Conservation (phyloP, 2,797 vertebrate species). For the Anomalospiza imberbis region DNA sequence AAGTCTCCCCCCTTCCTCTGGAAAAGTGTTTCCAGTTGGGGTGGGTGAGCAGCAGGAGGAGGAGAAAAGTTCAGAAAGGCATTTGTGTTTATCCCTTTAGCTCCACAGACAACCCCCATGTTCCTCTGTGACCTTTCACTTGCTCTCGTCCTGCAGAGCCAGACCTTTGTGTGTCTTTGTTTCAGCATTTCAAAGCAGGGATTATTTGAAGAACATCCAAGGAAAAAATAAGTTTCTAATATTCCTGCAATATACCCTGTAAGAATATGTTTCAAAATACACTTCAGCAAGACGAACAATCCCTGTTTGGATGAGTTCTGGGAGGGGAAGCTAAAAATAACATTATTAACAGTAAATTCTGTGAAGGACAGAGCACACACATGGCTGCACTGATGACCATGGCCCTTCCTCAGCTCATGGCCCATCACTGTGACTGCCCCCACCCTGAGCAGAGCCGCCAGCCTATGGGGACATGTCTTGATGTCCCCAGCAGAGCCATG, state of each 20-base stretch:
- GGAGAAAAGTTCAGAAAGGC: neutral
- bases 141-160: neutral
- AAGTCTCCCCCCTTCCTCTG: neutral
- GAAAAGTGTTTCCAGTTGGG: neutral
- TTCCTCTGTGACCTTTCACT: neutral
- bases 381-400: rapidly evolving
- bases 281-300: neutral
- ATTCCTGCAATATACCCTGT: neutral
- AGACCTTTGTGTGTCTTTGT: neutral
- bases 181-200: neutral
- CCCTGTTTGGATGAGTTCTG: neutral
- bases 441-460: neutral
- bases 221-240: neutral
- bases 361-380: neutral
- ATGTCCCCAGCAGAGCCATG: rapidly evolving
- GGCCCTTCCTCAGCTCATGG: rapidly evolving
- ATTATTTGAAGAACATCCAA: neutral
- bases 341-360: neutral
- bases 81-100: neutral
- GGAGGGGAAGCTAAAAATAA: neutral
- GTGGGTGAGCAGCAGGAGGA: neutral
- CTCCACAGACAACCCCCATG: neutral
- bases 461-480: rapidly evolving
- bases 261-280: neutral
- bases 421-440: rapidly evolving